Base-by-base conservation (phyloP, 2,113 vertebrate species). In the Willisornis vidua region DNA sequence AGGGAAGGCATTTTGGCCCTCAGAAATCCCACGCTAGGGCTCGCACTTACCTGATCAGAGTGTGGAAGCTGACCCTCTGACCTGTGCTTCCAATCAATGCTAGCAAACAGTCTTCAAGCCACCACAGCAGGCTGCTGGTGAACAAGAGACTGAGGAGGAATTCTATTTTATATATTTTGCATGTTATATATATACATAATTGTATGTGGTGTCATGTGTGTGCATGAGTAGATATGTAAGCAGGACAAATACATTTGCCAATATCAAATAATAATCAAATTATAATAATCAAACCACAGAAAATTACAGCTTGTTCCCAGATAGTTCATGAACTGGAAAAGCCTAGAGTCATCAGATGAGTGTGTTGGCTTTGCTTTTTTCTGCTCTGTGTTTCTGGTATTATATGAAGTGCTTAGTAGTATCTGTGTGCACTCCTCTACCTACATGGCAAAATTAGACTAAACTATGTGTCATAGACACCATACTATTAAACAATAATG, bases 391-490 rank as follows among this genome's bases (percentile, higher is more conserved):
- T 95, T 95, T 86, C 90, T 80, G 72, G 35, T 90, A 59, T 80
- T 67, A 20, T 46, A 45, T 57, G 87, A 94, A 84, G 26, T 75
- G 81, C 82, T 77, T n/a, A 74, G 67, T 63, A 70, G 68, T 89
- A 19, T 80, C 52, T 90, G 46, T 48, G 58, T 90, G 72, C 6
- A 1, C 57, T 93, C 55, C 57, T 86, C 85, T 92, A 86, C 83
- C 88, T 87, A 51, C 57, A 17, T 77, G 61, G 68, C 49, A 96
- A 90, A 92, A 94, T 90, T 33, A 94, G 74, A 85, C 82, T 93
- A 90, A 94, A 81, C 52, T 67, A 46, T 94, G 81, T 85, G 88
- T 90, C 85, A 93, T 19, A 86, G 88, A 78, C 73, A 83, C 87
- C 52, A 9, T 62, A 17, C 68, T 86, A 57, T 90, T 92, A 92